Base-by-base conservation (phyloP, 1,140 invertebrate genomes). In the Belonocnema kinseyi region DNA sequence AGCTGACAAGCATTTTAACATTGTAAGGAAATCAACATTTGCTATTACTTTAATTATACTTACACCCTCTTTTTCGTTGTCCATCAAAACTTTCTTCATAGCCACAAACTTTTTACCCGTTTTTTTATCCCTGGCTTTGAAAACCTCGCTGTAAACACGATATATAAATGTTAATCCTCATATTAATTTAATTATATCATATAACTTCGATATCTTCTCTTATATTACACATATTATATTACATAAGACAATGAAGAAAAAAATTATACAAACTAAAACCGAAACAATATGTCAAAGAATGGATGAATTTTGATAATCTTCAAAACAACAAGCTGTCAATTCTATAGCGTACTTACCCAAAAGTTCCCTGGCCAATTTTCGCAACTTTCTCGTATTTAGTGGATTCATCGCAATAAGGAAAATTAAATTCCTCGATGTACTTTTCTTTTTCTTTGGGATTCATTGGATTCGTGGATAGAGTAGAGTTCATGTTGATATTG, bases 21-120 rank as follows among this genome's bases (percentile, higher is more conserved):
- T 72, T 72, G 46, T 50, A 19, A n/a, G 16, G 13, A 53, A 76
- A 72, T 61, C 56, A 26, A 74, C 72, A 40, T 19, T 76, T 14
- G 14, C 19, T 33, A 51, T 16, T 50, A 1, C 52, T 56, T 11
- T 46, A 72, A 52, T 72, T 72, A 53, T 86, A 94, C 94, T 93
- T 93, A 97, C 97, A 74, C 99, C 98, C 94, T 99, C 99, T 91
- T 99, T 99, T 93, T 99, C 99, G 92, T 99, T 99, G 86, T 99
- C 99, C 98, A 99, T 99, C 6, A 99, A 91, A 21, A 99, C 98
- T 92, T 99, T 99, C 88, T 99, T 99, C 94, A 99, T 95, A 3
- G 99, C 99, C 1, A 99, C 98, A 83, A 98, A 95, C 89, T 97
- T 97, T 88, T 97, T 98, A 83, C 93, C 94, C 66, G 94, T 96